Percentiles rank a stretch among this genome's conserved stretches.
phyloP scores from a whole-genome alignment of 2,888 invertebrate genomes.

The Nymphalis urticae region DNA sequence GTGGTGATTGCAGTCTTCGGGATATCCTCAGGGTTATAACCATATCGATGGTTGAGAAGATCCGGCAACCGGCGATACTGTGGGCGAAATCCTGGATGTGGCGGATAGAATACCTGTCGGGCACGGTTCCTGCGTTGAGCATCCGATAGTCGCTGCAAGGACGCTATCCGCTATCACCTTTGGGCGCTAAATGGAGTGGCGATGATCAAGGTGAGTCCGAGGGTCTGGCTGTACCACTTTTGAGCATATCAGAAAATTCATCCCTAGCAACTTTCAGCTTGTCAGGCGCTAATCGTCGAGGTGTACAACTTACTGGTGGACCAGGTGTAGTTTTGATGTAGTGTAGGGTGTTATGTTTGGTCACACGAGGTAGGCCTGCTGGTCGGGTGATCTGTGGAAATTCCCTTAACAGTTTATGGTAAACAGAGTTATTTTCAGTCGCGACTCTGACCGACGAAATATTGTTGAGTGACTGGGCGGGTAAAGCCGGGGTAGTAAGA shows the following conservation, averaged over 20 bases:
- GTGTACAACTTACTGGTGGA: conserved; percentile 39
- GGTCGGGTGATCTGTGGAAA: conserved; percentile 22
- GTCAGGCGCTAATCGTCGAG: conserved; percentile 42
- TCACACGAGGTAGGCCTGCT: conserved; percentile 7
- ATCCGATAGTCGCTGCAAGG: too few species aligned
- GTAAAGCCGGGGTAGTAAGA: neutral
- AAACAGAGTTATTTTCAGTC: neutral
- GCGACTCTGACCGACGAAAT: conserved; percentile 15
- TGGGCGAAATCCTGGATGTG: too few species aligned
- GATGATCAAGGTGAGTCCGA: conserved; percentile 37
- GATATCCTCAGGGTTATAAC: too few species aligned
- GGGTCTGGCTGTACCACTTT: conserved; percentile 36
- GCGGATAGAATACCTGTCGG: conserved; percentile 35
- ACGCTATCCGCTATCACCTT: conserved; percentile 41
- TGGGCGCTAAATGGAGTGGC: conserved; percentile 45
- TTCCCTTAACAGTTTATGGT: conserved; percentile 13
- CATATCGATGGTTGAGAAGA: too few species aligned
- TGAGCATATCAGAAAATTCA: conserved; percentile 41
- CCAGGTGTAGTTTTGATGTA: conserved; percentile 32
- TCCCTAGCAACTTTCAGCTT: too few species aligned
- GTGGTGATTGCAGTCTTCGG: too few species aligned
- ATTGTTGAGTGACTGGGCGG: neutral
- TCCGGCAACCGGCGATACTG: too few species aligned
- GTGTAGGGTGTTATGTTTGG: conserved; percentile 31
- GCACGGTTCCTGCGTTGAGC: conserved; percentile 35